phyloP scores from a whole-genome alignment of 2,888 invertebrate species.

The Lasiommata megera region DNA sequence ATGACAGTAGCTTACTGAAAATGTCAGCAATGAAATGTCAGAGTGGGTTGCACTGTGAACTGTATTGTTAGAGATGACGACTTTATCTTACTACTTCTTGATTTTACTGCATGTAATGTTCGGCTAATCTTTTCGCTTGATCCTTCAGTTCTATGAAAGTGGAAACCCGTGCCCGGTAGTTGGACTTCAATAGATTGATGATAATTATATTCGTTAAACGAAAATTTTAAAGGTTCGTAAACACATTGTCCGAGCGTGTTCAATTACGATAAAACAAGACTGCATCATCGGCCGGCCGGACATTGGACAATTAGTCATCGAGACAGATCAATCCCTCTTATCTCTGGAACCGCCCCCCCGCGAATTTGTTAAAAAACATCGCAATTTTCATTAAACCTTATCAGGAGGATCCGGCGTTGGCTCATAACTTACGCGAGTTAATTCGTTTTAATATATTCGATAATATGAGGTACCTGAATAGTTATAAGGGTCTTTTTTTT shows the following conservation, averaged over 20 bases:
- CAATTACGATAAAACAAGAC: constrained; percentile 40
- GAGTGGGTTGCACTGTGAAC: constrained; percentile 28
- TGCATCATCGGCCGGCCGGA: constrained; percentile 32
- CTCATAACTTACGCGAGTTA: constrained; percentile 72
- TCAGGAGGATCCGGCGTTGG: constrained; percentile 51
- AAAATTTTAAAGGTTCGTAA: constrained; percentile 30
- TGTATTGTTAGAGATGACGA: constrained; percentile 28
- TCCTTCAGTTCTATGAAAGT: too few relatives aligned
- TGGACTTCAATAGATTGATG: too few relatives aligned
- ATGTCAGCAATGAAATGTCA: constrained; percentile 33
- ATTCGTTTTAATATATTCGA: constrained; percentile 76
- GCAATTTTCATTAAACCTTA: constrained; percentile 74
- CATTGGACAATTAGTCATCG: constrained; percentile 42
- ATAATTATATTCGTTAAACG: constrained; percentile 12
- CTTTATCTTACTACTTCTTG: constrained; percentile 21
- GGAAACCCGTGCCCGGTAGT: too few relatives aligned
- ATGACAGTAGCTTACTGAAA: constrained; percentile 36
- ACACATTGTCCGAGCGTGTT: constrained; percentile 38
- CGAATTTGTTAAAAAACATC: constrained; percentile 69
- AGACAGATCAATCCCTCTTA: constrained; percentile 67
- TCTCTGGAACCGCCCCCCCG: constrained; percentile 47
- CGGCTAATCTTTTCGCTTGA: background rate
- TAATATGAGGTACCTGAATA: constrained; percentile 5
- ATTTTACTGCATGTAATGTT: too few relatives aligned
- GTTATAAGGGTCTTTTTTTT: background rate